Percentiles rank a stretch among this genome's conserved stretches.
These are phyloP conservation scores for Amphipoea lucens DNA, from an alignment of 2,888 invertebrate species.

Conservation along the genomic window DNA sequence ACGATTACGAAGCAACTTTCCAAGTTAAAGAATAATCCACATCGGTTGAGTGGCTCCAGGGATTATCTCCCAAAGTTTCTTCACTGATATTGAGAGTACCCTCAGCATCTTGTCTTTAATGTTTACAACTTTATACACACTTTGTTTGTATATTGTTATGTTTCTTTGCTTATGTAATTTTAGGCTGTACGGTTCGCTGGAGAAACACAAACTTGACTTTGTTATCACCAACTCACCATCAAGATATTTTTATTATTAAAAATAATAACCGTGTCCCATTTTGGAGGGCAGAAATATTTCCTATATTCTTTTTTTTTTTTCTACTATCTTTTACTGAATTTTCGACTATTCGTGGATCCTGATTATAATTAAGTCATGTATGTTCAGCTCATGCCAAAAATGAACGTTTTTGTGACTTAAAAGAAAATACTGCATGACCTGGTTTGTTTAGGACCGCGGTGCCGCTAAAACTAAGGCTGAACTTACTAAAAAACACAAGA, in stretches of 20 bases:
- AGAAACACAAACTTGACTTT: neutral
- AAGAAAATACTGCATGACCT: neutral
- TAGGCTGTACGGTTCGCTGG: neutral
- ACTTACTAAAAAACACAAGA: neutral
- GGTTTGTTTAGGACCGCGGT: neutral
- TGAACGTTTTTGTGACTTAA: neutral
- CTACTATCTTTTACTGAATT: neutral
- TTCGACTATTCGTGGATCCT: neutral
- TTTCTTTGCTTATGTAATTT: conserved; percentile 22
- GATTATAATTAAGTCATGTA: neutral
- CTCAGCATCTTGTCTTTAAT: conserved; percentile 35
- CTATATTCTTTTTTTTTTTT: neutral
- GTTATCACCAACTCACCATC: neutral
- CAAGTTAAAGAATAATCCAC: conserved; percentile 54
- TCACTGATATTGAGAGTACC: conserved; percentile 39
- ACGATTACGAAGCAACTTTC: conserved; percentile 49
- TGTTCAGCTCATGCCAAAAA: neutral
- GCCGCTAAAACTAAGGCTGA: no score
- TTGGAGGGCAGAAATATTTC: neutral
- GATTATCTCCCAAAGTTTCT: conserved; percentile 57
- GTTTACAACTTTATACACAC: conserved; percentile 34
- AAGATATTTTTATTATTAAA: neutral
- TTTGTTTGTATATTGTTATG: conserved; percentile 34
- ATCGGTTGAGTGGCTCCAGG: conserved; percentile 52
- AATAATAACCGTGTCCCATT: neutral